phyloP scores from a whole-genome alignment of 2,888 invertebrate species.

The Ormyrus labotus region DNA sequence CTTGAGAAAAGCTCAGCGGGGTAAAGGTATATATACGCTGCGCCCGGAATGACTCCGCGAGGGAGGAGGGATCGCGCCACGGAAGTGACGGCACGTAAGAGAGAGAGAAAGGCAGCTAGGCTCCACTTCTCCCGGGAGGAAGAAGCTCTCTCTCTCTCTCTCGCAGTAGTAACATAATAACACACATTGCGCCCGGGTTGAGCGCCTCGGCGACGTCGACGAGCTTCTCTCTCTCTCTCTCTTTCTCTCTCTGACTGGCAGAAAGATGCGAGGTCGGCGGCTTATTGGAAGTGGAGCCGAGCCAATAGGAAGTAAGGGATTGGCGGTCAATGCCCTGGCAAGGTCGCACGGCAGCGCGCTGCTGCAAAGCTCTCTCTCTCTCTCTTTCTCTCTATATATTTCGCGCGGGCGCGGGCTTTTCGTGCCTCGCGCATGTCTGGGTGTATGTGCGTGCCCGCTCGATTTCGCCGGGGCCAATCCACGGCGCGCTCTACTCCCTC shows the following conservation, averaged over 20 bases:
- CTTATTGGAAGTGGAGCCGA: slow-evolving; percentile 56
- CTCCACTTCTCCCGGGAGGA: too few species aligned
- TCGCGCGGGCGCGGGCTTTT: slow-evolving; percentile 5
- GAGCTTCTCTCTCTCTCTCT: slow-evolving; percentile 21
- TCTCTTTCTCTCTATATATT: slow-evolving; percentile 4
- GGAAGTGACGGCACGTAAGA: background rate
- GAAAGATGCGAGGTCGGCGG: slow-evolving; percentile 56
- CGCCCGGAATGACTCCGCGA: background rate
- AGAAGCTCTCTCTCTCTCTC: background rate
- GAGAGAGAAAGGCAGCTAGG: background rate
- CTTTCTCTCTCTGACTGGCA: background rate
- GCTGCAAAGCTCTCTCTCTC: slow-evolving; percentile 52
- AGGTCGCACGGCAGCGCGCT: slow-evolving; percentile 64
- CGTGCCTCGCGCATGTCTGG: background rate
- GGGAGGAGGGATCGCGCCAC: background rate
- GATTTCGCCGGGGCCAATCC: slow-evolving; percentile 46
- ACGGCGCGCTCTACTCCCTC: slow-evolving; percentile 58
- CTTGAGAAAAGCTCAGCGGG: background rate
- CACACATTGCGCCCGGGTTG: slow-evolving; percentile 50
- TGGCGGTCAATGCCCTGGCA: slow-evolving; percentile 73
- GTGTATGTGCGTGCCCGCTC: slow-evolving; percentile 28
- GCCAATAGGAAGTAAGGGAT: slow-evolving; percentile 62
- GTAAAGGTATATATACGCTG: too few species aligned
- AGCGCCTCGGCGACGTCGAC: slow-evolving; percentile 1
- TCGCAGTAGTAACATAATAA: slow-evolving; percentile 57